Base-by-base conservation (phyloP, 2,797 vertebrate genomes). In the Orestias chungarensis region DNA sequence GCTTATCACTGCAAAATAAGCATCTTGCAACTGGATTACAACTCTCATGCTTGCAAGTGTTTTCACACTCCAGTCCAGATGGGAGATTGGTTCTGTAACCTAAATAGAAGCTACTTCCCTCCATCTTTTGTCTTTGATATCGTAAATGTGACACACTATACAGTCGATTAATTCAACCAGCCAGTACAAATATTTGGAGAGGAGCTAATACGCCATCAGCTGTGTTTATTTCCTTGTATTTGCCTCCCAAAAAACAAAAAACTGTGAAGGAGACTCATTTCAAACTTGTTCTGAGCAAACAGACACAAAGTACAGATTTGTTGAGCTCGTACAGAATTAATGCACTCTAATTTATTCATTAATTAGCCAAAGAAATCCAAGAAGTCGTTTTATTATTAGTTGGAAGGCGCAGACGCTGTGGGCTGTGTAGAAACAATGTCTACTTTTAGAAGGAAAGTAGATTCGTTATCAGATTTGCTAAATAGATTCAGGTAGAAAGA, bases 11-110 rank as follows among this genome's bases (percentile, higher is more conserved):
- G 89, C 89, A 89, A 87, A 92, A 91, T 88, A 89, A 92, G 87
- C 91, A 93, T 93, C 88, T 91, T 92, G 88, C 89, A 88, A 90
- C 89, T 91, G 88, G 91, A 92, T 92, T 93, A 91, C 86, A 82
- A 85, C 84, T 88, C 89, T 85, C 71, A 79, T 81, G 85, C 87
- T 82, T 67, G 82, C 81, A 82, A 87, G 89, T 80, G 83, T 88
- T 86, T 85, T 82, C 77, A 68, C 80, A 76, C 88, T 79, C 7
- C 64, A 68, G 86, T 89, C 89, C 92, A 93, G 92, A 93, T 92
- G 92, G 92, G 87, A 87, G 82, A 79, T 85, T 88, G 76, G 38
- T 80, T 83, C 75, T 69, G 61, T 71, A 89, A 90, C 89, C 81
- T 90, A 83, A 78, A 71, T 35, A 64, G 71, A 82, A 66, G 62